phyloP scores from a whole-genome alignment of 2,888 invertebrate genomes.

The Erebia ligea region DNA sequence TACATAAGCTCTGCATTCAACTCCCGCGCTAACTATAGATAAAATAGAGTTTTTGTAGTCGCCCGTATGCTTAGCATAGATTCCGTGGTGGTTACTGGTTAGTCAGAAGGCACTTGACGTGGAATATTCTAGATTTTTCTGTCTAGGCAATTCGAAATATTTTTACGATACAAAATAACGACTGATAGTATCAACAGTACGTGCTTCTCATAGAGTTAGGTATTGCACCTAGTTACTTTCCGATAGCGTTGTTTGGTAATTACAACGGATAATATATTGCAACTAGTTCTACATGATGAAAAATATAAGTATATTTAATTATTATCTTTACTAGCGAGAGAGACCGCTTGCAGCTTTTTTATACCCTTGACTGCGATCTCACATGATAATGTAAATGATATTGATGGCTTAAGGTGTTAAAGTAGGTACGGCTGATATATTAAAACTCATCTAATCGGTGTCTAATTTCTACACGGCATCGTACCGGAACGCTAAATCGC shows the following conservation, averaged over 20 bases:
- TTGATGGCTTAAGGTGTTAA: too few relatives aligned
- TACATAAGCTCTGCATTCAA: too few relatives aligned
- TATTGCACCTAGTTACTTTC: neutral
- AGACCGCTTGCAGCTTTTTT: too few relatives aligned
- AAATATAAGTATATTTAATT: neutral
- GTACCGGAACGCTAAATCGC: too few relatives aligned
- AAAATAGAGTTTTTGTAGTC: neutral
- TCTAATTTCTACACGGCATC: too few relatives aligned
- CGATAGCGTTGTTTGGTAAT: conserved; percentile 1
- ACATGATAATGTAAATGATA: too few relatives aligned
- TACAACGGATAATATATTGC: neutral
- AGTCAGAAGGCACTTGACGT: neutral
- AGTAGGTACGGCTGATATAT: too few relatives aligned
- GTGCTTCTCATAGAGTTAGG: neutral
- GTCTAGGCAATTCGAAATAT: conserved; percentile 7
- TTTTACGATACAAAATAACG: conserved; percentile 9
- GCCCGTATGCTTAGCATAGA: neutral
- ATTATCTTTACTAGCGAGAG: too few relatives aligned
- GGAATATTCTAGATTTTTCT: conserved; percentile 3
- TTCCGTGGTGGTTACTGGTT: neutral
- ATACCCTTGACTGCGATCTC: too few relatives aligned
- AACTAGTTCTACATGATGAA: neutral
- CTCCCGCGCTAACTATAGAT: too few relatives aligned
- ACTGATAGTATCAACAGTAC: neutral
- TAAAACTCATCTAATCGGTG: too few relatives aligned